A percentile compares a stretch with the other conserved stretches of the same genome.
Conservation (phyloP, 2,888 invertebrate genomes). For the Lapara coniferarum region DNA sequence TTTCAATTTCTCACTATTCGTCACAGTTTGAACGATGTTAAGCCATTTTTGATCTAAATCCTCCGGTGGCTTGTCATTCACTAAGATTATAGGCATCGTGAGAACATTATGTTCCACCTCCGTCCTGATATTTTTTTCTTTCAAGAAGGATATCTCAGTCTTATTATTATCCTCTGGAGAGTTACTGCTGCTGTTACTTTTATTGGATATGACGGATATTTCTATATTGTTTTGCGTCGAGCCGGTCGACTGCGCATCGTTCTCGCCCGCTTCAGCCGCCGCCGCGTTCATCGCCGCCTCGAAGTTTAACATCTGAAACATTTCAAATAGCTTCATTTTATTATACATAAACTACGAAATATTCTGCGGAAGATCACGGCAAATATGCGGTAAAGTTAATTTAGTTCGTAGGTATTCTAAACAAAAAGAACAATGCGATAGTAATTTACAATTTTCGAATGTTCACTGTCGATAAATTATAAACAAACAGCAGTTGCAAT, state of each 20-base stretch:
- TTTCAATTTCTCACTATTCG: conserved; percentile 65
- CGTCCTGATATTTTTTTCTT: conserved; percentile 45
- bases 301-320: conserved; percentile 67
- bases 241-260: conserved; percentile 53
- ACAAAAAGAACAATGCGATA: conserved; percentile 24
- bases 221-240: conserved; percentile 60
- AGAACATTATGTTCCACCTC: conserved; percentile 49
- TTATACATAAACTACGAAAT: conserved; percentile 22
- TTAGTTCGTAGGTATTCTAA: conserved; percentile 8
- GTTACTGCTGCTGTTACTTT: conserved; percentile 54
- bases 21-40: conserved; percentile 57
- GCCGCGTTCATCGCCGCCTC: conserved; percentile 63
- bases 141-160: conserved; percentile 51
- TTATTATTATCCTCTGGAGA: conserved; percentile 55
- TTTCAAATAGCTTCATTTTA: conserved; percentile 25
- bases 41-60: conserved; percentile 72
- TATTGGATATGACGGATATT: conserved; percentile 56
- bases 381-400: background rate
- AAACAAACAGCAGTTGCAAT: conserved; percentile 27
- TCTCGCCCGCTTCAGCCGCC: conserved; percentile 49
- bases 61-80: conserved; percentile 73
- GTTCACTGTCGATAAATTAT: conserved; percentile 26
- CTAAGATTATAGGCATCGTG: conserved; percentile 69
- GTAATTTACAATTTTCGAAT: conserved; percentile 23
- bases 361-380: conserved; percentile 24